phyloP scores from a whole-genome alignment of 2,113 vertebrate species.

The Forbesichthys papilliferus region DNA sequence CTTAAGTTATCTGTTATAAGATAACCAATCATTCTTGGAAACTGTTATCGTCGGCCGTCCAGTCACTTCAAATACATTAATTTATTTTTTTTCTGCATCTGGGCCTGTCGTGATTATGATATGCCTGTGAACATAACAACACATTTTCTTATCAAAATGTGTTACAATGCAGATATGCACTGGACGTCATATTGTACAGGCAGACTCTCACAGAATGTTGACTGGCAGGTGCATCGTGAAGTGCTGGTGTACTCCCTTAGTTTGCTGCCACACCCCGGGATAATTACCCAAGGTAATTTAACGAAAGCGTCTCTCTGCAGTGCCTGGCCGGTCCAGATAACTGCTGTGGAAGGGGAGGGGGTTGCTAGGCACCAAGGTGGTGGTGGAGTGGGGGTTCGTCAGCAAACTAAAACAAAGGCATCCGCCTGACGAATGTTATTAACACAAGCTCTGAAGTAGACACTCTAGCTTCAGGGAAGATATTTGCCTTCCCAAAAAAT shows the following conservation, averaged over 20 bases:
- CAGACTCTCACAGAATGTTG: constrained; percentile 18
- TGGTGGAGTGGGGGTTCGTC: background rate
- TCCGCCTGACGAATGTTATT: constrained; percentile 50
- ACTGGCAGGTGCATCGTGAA: constrained; percentile 33
- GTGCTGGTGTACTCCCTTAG: constrained; percentile 7
- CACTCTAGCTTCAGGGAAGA: constrained; percentile 41
- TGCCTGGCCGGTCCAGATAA: constrained; percentile 69
- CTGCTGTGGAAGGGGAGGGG: constrained; percentile 7
- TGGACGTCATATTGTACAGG: no score
- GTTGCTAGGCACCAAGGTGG: background rate
- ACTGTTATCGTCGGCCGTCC: no score
- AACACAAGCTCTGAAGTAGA: constrained; percentile 53
- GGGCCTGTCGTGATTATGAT: no score
- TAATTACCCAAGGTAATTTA: constrained; percentile 69
- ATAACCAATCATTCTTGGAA: no score
- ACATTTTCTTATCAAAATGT: constrained; percentile 18
- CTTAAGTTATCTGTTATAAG: no score
- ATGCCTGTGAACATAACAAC: background rate
- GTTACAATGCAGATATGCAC: background rate
- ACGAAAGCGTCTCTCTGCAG: constrained; percentile 52
- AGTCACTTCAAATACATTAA: no score
- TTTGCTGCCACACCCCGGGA: constrained; percentile 29
- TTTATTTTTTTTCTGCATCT: no score
- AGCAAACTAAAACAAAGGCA: constrained; percentile 41
- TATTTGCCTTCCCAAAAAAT: constrained; percentile 13